phyloP scores from a whole-genome alignment of 2,888 invertebrate genomes.

The Cordilura impudica region DNA sequence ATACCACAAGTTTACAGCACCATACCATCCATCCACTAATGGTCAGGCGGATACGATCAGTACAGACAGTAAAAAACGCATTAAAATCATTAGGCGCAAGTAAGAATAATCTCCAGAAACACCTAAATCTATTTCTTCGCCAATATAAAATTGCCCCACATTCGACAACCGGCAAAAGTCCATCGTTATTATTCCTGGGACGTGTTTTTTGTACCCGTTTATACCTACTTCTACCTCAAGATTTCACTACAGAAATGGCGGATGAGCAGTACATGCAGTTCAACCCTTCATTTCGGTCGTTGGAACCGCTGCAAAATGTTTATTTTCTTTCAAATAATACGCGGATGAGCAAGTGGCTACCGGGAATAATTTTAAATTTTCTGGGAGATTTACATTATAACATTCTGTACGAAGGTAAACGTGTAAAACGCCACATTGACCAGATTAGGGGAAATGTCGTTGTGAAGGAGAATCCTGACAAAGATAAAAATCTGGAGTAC shows the following conservation, averaged over 20 bases:
- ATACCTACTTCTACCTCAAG: neutral
- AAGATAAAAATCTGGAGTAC: no score
- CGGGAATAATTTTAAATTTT: no score
- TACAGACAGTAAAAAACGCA: constrained; percentile 3
- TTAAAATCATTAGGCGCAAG: neutral
- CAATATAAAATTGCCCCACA: constrained; percentile 5
- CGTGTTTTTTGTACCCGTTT: neutral
- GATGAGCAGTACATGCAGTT: neutral
- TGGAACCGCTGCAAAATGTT: no score
- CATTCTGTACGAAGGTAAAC: no score
- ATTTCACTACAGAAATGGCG: neutral
- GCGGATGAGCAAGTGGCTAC: no score
- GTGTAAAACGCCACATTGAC: no score
- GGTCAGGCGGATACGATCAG: no score
- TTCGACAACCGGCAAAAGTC: neutral
- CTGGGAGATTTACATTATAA: no score
- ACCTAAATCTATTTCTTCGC: constrained; percentile 5
- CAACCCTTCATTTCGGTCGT: no score
- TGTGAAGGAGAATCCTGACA: no score
- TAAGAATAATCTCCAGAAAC: neutral
- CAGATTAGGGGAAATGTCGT: no score
- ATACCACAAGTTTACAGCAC: neutral
- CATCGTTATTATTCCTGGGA: neutral
- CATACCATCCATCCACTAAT: constrained; percentile 1
- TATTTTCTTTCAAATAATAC: no score